Base-by-base conservation (phyloP, 2,888 invertebrate species). In the Drosophila cognata region DNA sequence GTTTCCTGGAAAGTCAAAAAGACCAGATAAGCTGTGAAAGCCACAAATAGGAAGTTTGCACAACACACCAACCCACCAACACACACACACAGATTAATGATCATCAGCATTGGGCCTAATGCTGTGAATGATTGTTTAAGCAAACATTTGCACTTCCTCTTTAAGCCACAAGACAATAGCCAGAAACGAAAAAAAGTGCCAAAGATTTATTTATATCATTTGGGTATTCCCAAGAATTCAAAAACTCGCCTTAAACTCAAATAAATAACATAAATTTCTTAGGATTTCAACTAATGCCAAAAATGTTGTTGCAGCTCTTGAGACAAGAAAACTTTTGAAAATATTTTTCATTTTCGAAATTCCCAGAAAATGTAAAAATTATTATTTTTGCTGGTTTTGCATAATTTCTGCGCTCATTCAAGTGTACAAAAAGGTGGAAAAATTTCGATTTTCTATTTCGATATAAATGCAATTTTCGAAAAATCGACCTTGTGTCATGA, bases 141-240 rank as follows among this genome's bases (percentile, higher is more conserved):
- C 64, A 82, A 84, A 86, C 72, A 84, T 88, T 84, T 88, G 74
- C 71, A 78, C 77, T 86, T 81, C 81, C 87, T 79, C 73, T 71
- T 66, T 69, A 33, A 48, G 59, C 56, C 68, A 1, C 25, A 52
- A 29, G 56, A 25, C 31, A 8, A 56, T 13, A 29, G 11, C 21
- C 2, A 25, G 33, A 31, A 38, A 25, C 21, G n/a, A 7, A 7
- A 38, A 53, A 55, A 18, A 53, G 16, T 16, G 13, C 2, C 16
- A 53, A 18, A 36, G 36, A 28, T 25, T 33, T 52, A 21, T 21
- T 21, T 21, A 53, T 16, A n/a, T 38, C 38, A 38, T 38, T 18
- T 18, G 18, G 18, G 4, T 38, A 38, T 10, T 38, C 18, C 38
- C 18, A 4, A 18, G 4, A 18, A 18, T 38, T 38, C 21, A 21